These are phyloP conservation scores for Drosophila littoralis DNA, from an alignment of 1,140 invertebrate genomes.

Conservation along the genomic window DNA sequence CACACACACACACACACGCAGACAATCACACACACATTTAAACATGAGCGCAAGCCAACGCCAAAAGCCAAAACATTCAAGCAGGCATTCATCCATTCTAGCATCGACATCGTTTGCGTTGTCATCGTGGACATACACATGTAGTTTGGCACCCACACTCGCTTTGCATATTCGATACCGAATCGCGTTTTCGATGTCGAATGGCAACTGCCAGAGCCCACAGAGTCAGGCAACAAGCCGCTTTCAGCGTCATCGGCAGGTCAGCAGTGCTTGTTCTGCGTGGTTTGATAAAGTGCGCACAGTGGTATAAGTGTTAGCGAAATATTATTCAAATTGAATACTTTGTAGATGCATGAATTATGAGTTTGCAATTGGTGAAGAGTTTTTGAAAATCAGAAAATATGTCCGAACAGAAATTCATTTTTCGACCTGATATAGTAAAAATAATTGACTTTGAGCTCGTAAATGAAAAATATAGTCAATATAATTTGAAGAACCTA, in stretches of 20 bases:
- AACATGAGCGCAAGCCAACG: constrained; percentile 54
- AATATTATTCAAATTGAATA: constrained; percentile 1
- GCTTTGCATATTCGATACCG: constrained; percentile 43
- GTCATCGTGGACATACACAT: constrained; percentile 73
- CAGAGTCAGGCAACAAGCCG: constrained; percentile 8
- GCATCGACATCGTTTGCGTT: constrained; percentile 60
- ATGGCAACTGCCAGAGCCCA: constrained; percentile 10
- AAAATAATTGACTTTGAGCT: too few relatives aligned
- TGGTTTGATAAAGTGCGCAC: constrained; percentile 9
- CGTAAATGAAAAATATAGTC: too few relatives aligned
- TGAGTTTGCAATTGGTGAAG: too few relatives aligned
- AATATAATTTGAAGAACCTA: too few relatives aligned
- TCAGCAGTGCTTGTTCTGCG: constrained; percentile 17
- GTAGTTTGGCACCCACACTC: constrained; percentile 75
- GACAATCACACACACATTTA: neutral
- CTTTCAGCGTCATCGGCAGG: constrained; percentile 30
- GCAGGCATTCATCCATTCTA: constrained; percentile 38
- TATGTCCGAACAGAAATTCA: too few relatives aligned
- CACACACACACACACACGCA: constrained; percentile 1
- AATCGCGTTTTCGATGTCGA: constrained; percentile 11
- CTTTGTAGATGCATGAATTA: too few relatives aligned
- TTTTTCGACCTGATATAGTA: too few relatives aligned
- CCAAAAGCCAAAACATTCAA: constrained; percentile 56
- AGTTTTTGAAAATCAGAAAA: too few relatives aligned
- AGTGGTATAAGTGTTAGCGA: neutral